Evolutionary conservation across 2,888 invertebrate species (phyloP), one percentile per base, ranked within the genome.

Genomic region (Tinea trinotella): DNA sequence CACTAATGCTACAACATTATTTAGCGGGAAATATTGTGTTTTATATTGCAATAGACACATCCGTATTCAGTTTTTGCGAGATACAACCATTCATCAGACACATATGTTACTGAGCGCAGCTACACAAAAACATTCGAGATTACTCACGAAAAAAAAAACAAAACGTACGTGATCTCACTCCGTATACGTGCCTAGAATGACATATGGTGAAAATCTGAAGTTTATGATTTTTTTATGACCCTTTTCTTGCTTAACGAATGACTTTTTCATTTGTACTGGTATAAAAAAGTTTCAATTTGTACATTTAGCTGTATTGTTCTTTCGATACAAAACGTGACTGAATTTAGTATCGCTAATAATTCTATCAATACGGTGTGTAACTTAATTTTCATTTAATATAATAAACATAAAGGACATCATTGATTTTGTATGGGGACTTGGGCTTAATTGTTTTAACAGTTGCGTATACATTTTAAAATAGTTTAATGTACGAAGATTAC

Each of bases 41-140:
- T 46, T 46, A 46, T 46, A 18, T 19, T 46, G 46, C 46, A 24
- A 50, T 50, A 50, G 50, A 50, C 50, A 48, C 48, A 48, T 15
- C 50, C 50, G 24, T 24, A 50, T 50, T 24, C 50, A 50, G 50
- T 50, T 19, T 22, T 50, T 24, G 61, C 63, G 63, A 64, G 67
- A 67, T 65, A 64, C 60, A 59, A 66, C 73, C 64, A 81, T 82
- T 76, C 75, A 74, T 80, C 77, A 79, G 62, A 59, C 64, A 61
- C 71, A 74, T 73, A 64, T 76, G 74, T 71, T 71, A 64, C 69
- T 63, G 64, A 62, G 46, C 24, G 24, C 9, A 34, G 44, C 54
- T 54, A 19, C 30, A 48, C 66, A 69, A 72, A 69, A 62, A 57
- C 55, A 68, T 17, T 68, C 64, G 63, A 71, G 71, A 79, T 74